Evolutionary conservation across 2,888 invertebrate species (phyloP).

Genomic region (Dascillus cervinus): DNA sequence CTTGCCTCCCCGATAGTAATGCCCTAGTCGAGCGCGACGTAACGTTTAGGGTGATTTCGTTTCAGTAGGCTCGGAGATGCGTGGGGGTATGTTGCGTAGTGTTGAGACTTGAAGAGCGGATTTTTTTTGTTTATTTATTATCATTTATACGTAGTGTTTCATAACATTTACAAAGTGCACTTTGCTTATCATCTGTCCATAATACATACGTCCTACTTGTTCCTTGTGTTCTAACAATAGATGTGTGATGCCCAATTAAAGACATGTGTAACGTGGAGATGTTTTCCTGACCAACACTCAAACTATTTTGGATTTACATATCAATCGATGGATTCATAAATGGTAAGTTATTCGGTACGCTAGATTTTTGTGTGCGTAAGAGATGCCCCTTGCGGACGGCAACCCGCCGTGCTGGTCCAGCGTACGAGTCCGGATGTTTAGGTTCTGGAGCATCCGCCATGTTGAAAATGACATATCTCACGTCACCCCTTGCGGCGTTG

Average conservation of each 20-base stretch:
- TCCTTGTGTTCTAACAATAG: too few relatives aligned
- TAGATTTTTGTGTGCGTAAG: too few relatives aligned
- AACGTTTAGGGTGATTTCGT: conserved; percentile 36
- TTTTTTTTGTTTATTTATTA: conserved; percentile 41
- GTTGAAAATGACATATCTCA: conserved; percentile 42
- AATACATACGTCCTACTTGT: too few relatives aligned
- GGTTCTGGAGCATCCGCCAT: conserved; percentile 40
- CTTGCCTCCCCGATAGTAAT: conserved; percentile 12
- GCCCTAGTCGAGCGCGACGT: conserved; percentile 18
- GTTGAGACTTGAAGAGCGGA: conserved; percentile 30
- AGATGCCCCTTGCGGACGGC: neutral
- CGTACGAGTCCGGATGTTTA: conserved; percentile 29
- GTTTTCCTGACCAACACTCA: too few relatives aligned
- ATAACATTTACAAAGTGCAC: conserved; percentile 8
- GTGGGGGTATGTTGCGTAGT: conserved; percentile 31
- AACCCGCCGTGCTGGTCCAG: conserved; percentile 2
- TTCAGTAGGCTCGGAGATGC: conserved; percentile 40
- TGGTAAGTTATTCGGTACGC: too few relatives aligned
- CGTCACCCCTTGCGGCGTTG: conserved; percentile 35
- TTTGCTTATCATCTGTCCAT: conserved; percentile 1
- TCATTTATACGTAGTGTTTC: conserved; percentile 24
- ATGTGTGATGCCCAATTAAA: too few relatives aligned
- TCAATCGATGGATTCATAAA: too few relatives aligned
- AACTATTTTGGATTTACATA: too few relatives aligned
- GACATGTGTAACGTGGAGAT: too few relatives aligned